Evolutionary conservation across 2,113 vertebrate species (phyloP).

Genomic region (Brachirus orientalis): DNA sequence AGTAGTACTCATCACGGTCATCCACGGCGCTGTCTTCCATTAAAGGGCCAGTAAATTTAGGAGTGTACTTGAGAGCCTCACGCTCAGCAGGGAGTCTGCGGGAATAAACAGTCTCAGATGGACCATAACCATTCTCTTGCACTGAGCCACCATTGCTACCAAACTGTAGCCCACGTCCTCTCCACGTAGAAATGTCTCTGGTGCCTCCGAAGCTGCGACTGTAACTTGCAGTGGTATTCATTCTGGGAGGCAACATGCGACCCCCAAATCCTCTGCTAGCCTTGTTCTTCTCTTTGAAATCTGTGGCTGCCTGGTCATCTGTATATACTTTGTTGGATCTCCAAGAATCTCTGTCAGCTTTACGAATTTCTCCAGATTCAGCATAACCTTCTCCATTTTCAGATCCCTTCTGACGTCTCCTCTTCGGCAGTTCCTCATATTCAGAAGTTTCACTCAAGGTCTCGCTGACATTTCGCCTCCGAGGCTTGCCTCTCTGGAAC

Average conservation of each 20-base stretch:
- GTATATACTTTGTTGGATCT: constrained; percentile 91
- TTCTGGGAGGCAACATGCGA: constrained; percentile 89
- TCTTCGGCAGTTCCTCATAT: constrained; percentile 95
- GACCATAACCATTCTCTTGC: constrained; percentile 87
- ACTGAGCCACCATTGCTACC: constrained; percentile 64
- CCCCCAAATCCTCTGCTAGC: constrained; percentile 85
- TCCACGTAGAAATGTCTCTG: constrained; percentile 89
- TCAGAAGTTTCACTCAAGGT: constrained; percentile 96
- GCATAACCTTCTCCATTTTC: constrained; percentile 86
- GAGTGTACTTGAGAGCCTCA: constrained; percentile 84
- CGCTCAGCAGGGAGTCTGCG: constrained; percentile 82
- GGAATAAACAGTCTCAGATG: constrained; percentile 78
- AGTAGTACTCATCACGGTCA: constrained; percentile 86
- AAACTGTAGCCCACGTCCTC: constrained; percentile 81
- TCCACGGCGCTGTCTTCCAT: constrained; percentile 86
- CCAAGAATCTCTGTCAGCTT: constrained; percentile 92
- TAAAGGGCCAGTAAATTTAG: constrained; percentile 84
- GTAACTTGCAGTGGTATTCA: constrained; percentile 86
- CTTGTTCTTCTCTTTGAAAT: constrained; percentile 84
- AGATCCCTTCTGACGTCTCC: constrained; percentile 87
- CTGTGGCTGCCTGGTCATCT: constrained; percentile 84
- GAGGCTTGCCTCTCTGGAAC: constrained; percentile 87
- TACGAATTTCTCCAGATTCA: constrained; percentile 82
- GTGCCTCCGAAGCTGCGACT: constrained; percentile 82
- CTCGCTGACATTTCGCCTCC: constrained; percentile 93